Percentiles rank a stretch among this genome's conserved stretches.
Conservation (phyloP, 2,797 vertebrate genomes). For the Paedocypris micromegethes region DNA sequence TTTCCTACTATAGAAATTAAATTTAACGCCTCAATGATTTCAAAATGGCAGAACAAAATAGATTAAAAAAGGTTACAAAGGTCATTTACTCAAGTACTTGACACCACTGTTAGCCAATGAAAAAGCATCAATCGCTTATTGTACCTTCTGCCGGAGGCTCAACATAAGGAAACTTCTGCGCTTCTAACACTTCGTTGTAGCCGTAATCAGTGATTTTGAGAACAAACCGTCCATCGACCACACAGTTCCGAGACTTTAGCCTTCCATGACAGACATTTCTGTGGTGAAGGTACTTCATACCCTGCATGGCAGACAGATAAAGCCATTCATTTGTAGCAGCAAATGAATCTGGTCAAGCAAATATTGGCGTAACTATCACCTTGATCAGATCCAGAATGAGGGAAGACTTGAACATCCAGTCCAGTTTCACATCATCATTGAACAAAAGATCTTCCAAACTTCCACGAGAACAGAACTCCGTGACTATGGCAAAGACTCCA, state of each 20-base stretch:
- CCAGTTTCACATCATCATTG: constrained; percentile 81
- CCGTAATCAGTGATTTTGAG: constrained; percentile 72
- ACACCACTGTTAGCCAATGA: too few relatives aligned
- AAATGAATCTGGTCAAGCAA: neutral
- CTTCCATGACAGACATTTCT: constrained; percentile 61
- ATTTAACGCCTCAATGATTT: too few relatives aligned
- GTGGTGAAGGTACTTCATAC: constrained; percentile 76
- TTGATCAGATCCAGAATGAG: constrained; percentile 87
- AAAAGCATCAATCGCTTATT: too few relatives aligned
- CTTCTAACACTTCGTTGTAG: constrained; percentile 66
- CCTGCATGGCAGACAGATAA: constrained; percentile 50
- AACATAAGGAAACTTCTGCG: constrained; percentile 59
- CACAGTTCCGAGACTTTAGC: constrained; percentile 73
- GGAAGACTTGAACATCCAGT: constrained; percentile 94
- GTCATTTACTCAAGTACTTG: too few relatives aligned
- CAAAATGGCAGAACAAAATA: too few relatives aligned
- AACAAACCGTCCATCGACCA: constrained; percentile 73
- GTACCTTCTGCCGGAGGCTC: constrained; percentile 62
- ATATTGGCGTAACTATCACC: too few relatives aligned
- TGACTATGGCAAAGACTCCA: constrained; percentile 81
- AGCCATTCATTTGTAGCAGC: neutral
- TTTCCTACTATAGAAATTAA: too few relatives aligned
- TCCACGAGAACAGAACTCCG: constrained; percentile 82
- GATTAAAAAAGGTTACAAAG: too few relatives aligned
- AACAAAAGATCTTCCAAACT: constrained; percentile 85